Conservation (phyloP, 2,888 invertebrate species). For the Agonum fuliginosum region DNA sequence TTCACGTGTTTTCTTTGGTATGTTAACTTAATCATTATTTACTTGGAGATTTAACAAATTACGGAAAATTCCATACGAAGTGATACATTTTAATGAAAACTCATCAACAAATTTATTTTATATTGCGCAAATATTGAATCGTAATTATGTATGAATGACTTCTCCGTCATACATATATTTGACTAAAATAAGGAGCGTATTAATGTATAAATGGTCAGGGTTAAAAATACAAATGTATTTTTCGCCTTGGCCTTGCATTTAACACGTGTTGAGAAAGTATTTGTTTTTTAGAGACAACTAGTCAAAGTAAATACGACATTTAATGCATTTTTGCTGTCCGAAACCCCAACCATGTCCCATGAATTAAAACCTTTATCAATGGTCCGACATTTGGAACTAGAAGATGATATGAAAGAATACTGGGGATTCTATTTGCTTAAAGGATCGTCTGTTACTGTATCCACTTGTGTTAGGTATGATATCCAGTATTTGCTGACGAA, state of each 20-base stretch:
- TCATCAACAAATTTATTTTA: neutral
- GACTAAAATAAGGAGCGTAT: neutral
- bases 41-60: neutral
- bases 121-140: neutral
- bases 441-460: constrained; percentile 84
- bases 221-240: constrained; percentile 43
- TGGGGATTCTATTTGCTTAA: constrained; percentile 88
- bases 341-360: constrained; percentile 76
- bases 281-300: constrained; percentile 77
- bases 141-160: neutral
- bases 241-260: constrained; percentile 14
- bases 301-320: constrained; percentile 83
- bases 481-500: too few relatives aligned
- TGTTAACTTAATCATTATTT: constrained; percentile 35
- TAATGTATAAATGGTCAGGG: constrained; percentile 20
- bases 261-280: constrained; percentile 43
- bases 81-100: too few relatives aligned
- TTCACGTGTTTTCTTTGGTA: constrained; percentile 10
- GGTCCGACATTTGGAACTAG: constrained; percentile 81
- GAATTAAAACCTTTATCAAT: constrained; percentile 80
- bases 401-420: constrained; percentile 88
- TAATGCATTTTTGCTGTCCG: constrained; percentile 83
- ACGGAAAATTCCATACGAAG: constrained; percentile 40
- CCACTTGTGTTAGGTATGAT: constrained; percentile 84
- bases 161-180: neutral